These are phyloP conservation scores for Pachyrhynchus sulphureomaculatus DNA, from an alignment of 1,140 invertebrate genomes.

Conservation along the genomic window DNA sequence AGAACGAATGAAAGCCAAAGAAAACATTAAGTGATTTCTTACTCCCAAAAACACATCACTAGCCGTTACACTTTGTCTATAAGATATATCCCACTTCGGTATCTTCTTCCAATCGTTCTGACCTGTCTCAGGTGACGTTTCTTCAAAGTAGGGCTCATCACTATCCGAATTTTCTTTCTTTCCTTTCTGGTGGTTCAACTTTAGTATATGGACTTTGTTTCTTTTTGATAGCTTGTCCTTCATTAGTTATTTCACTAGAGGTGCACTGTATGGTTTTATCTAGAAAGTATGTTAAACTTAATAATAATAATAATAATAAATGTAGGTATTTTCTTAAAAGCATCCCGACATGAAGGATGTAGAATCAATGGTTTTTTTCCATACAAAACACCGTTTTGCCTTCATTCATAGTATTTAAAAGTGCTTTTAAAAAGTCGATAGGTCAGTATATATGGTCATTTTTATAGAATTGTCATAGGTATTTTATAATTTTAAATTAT, in stretches of 20 bases:
- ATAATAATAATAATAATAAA: neutral
- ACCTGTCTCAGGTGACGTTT: constrained; percentile 6
- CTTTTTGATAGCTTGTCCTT: neutral
- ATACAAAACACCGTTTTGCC: too few species aligned
- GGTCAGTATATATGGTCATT: too few species aligned
- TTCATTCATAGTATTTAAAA: too few species aligned
- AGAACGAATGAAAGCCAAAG: too few species aligned
- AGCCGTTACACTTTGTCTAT: constrained; percentile 79
- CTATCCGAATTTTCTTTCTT: constrained; percentile 15
- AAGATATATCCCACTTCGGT: constrained; percentile 80
- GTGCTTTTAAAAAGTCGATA: too few species aligned
- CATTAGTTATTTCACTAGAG: neutral
- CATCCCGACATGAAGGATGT: too few species aligned
- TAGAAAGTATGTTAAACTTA: neutral
- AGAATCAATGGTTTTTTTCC: too few species aligned
- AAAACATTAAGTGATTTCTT: too few species aligned
- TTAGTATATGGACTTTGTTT: constrained; percentile 38
- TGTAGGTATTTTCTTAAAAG: neutral
- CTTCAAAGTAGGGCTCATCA: constrained; percentile 5
- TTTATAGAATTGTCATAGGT: too few species aligned
- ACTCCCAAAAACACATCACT: constrained; percentile 86
- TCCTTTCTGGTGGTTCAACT: constrained; percentile 27
- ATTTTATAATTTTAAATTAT: too few species aligned
- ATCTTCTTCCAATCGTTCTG: constrained; percentile 55
- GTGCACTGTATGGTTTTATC: neutral